Conservation (phyloP, 2,113 vertebrate genomes). For the Xiphorhynchus elegans region DNA sequence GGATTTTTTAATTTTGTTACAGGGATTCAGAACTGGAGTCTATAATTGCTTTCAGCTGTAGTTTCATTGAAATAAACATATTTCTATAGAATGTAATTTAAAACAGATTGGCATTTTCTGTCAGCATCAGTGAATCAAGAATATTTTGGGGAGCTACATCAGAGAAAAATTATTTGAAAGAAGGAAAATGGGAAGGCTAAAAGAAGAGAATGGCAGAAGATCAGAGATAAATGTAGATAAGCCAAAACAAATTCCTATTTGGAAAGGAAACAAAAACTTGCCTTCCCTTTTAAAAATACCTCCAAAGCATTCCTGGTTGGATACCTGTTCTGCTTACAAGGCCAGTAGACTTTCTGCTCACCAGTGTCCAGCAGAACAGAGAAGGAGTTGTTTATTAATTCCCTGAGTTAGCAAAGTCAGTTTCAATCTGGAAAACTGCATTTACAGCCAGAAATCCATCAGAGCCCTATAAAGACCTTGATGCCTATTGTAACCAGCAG, state of each 20-base stretch:
- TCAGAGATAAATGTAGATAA: not conserved
- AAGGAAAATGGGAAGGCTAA: conserved; percentile 12
- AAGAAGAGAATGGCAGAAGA: not conserved
- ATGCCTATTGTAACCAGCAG: not conserved
- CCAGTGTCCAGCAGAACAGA: not conserved
- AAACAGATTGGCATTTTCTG: conserved; percentile 5
- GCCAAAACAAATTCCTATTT: not conserved
- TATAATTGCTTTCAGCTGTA: conserved; percentile 56
- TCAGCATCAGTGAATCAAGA: conserved; percentile 10
- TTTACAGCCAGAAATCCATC: not conserved
- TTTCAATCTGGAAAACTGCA: not conserved
- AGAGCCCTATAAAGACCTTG: not conserved
- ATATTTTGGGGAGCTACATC: conserved; percentile 5
- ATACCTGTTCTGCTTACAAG: not conserved
- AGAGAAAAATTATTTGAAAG: conserved; percentile 14
- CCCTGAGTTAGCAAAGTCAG: not conserved
- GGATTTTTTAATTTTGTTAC: conserved; percentile 34
- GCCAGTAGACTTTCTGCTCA: not conserved
- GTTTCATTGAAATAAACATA: conserved; percentile 40
- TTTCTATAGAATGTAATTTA: conserved; percentile 27
- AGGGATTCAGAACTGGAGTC: not conserved
- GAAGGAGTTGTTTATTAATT: not conserved
- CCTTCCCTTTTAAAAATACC: conserved; percentile 8
- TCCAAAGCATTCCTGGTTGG: not conserved
- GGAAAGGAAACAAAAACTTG: not conserved